Evolutionary conservation across 2,888 invertebrate genomes (phyloP).

Genomic region (Ceratothoa steindachneri): DNA sequence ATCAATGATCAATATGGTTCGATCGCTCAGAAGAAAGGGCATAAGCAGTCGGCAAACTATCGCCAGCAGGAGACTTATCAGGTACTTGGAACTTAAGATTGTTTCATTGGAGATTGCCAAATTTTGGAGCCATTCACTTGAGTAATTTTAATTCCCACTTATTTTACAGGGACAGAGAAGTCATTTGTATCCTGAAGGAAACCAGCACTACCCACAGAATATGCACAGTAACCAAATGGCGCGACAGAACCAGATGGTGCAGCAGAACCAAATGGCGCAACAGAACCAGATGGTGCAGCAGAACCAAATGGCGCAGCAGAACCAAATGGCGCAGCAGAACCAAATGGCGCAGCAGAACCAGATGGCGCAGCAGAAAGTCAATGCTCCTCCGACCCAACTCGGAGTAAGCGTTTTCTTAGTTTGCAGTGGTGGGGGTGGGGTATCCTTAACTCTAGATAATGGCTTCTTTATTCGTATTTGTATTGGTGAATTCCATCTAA

Average conservation of each 20-base stretch:
- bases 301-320: slow-evolving; percentile 35
- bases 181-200: slow-evolving; percentile 4
- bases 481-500: too few species aligned
- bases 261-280: slow-evolving; percentile 12
- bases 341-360: not conserved
- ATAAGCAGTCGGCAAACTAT: slow-evolving; percentile 48
- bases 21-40: slow-evolving; percentile 55
- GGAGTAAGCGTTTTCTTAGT: too few species aligned
- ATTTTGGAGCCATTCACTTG: not conserved
- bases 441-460: too few species aligned
- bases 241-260: not conserved
- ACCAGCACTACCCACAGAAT: not conserved
- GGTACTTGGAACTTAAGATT: slow-evolving; percentile 25
- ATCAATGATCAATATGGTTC: slow-evolving; percentile 82
- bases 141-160: not conserved
- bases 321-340: slow-evolving; percentile 10
- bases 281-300: slow-evolving; percentile 5
- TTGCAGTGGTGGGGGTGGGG: too few species aligned
- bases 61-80: slow-evolving; percentile 36
- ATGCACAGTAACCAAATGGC: not conserved
- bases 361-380: slow-evolving; percentile 26
- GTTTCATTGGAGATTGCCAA: not conserved
- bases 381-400: slow-evolving; percentile 39
- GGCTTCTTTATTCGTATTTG: too few species aligned
- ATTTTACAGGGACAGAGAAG: not conserved